Base-by-base conservation (phyloP, 2,888 invertebrate genomes). In the Baccha elongata region DNA sequence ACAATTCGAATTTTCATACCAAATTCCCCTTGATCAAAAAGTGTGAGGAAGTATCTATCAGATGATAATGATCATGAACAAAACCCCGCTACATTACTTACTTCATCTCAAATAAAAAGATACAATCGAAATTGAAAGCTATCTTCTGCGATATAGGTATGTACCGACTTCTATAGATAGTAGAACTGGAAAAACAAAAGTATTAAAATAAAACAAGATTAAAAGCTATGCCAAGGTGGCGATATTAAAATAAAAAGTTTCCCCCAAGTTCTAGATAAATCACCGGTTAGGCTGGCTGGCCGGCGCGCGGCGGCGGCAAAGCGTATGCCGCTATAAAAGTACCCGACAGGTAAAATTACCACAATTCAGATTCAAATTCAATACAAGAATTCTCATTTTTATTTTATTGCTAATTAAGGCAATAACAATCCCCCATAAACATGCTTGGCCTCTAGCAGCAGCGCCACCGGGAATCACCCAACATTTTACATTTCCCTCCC, bases 361-460 rank as follows among this genome's bases (percentile, higher is more conserved):
- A 13, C 23, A 58, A n/a, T 4, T 32, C 23, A 15, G 8, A 37
- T 40, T 40, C 3, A 23, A 55, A 40, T 40, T 55, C 37, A 23
- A 3, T 23, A 8, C 37, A 32, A 32, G 29, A 32, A 32, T 32
- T n/a, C n/a, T 21, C 48, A 13, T 48, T 64, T 52, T 8, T 23
- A 53, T 29, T 26, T 64, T 55, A 55, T 40, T 5, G 46, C 48
- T 67, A 42, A 44, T 26, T 53, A n/a, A 35, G 13, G 11, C 35
- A 42, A 55, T 64, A 50, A 37, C 71, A 58, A 15, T 40, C 71
- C 71, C 71, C 64, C 50, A 76, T 64, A 11, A 62, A n/a, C 10
- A 52, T 37, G 21, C 37, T n/a, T 44, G 72, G 55, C 40, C 40
- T 37, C 58, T n/a, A n/a, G n/a, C n/a, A n/a, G n/a, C 15, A 58